These are phyloP conservation scores for Anthopleura xanthogrammica DNA, from an alignment of 92 coral and sea anemone species.

Conservation along the genomic window DNA sequence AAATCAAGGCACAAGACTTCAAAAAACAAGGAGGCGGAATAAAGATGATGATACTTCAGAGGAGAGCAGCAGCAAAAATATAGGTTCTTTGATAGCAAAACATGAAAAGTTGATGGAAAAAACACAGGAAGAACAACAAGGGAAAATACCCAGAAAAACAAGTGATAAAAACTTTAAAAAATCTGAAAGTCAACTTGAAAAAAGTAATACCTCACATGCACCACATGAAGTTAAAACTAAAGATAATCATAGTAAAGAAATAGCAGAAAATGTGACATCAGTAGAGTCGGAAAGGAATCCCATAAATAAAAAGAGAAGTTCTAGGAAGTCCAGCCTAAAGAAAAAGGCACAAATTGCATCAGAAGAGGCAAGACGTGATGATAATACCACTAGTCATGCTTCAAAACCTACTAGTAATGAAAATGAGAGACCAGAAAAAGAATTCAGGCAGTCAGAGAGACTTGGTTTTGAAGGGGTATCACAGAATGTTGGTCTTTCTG, in stretches of 20 bases:
- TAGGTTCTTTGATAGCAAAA: conserved; percentile 3
- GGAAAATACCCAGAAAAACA: not conserved
- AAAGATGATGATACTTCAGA: conserved; percentile 37
- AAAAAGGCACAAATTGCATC: conserved; percentile 40
- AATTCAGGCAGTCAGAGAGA: conserved; percentile 56
- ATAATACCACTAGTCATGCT: conserved; percentile 5
- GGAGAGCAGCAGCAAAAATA: conserved; percentile 18
- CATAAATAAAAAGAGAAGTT: conserved; percentile 9
- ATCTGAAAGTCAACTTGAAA: not conserved
- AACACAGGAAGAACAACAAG: not conserved
- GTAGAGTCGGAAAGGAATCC: not conserved
- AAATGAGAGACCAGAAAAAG: conserved; percentile 47
- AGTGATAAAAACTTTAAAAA: not conserved
- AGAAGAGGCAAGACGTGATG: conserved; percentile 48
- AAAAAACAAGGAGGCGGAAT: conserved; percentile 26
- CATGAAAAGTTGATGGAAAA: not conserved
- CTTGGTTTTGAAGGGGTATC: conserved; percentile 80
- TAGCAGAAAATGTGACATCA: conserved; percentile 12
- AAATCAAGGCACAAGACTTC: conserved; percentile 37
- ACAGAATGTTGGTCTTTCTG: conserved; percentile 70
- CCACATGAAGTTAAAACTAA: not conserved
- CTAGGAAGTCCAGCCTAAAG: conserved; percentile 49
- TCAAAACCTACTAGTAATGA: conserved; percentile 4
- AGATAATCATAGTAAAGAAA: conserved; percentile 18
- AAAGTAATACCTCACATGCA: not conserved